Evolutionary conservation across 92 coral and sea anemone species (phyloP).

Genomic region (Porites lobata): DNA sequence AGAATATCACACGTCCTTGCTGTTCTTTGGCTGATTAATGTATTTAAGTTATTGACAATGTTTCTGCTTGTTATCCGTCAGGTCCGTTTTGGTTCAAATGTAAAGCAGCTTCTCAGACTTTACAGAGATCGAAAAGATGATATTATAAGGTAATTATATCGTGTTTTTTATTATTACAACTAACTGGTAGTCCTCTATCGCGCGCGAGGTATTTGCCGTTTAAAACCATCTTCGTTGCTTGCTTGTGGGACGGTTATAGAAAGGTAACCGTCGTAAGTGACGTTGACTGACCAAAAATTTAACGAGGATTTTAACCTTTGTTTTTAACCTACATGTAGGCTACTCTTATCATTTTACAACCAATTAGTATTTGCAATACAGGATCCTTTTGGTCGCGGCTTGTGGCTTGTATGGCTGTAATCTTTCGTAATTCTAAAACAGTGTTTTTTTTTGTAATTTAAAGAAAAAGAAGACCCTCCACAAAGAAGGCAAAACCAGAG

Average conservation of each 20-base stretch:
- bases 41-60: not conserved
- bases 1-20: not conserved
- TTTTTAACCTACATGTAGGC: not conserved
- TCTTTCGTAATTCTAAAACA: not conserved
- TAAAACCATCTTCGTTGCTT: too few species aligned
- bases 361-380: not conserved
- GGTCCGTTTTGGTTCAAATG: slow-evolving; percentile 64
- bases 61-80: not conserved
- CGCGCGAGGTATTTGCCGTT: too few species aligned
- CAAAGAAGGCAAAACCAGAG: slow-evolving; percentile 55
- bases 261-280: too few species aligned
- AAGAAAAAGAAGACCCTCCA: slow-evolving; percentile 46
- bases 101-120: slow-evolving; percentile 65
- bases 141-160: slow-evolving; percentile 37
- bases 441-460: not conserved
- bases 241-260: too few species aligned
- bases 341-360: not conserved
- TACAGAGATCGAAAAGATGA: slow-evolving; percentile 50
- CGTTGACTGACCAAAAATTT: too few species aligned
- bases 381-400: not conserved
- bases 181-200: not conserved
- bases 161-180: too few species aligned
- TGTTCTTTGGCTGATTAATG: not conserved
- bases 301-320: too few species aligned
- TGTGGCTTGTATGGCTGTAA: not conserved